Conservation (phyloP, 2,888 invertebrate species). For the Sepioteuthis lessoniana region DNA sequence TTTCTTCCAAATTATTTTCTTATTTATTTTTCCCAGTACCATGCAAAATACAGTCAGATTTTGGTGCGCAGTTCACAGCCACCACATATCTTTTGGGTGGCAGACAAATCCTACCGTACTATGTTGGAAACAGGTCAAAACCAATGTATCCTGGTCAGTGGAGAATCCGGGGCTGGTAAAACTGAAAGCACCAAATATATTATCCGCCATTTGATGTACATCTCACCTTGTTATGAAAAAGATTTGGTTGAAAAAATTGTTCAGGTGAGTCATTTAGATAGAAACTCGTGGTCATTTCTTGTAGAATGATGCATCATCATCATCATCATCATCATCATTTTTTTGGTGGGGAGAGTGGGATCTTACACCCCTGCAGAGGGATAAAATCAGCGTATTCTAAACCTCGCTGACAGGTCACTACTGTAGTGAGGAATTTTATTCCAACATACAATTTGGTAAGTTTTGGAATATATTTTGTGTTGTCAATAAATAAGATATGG, state of each 20-base stretch:
- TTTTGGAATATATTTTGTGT: no score
- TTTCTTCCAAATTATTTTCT: not conserved
- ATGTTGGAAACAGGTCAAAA: constrained; percentile 59
- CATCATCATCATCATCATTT: no score
- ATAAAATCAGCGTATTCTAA: no score
- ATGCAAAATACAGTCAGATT: constrained; percentile 59
- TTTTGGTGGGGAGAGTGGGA: no score
- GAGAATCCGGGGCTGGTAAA: constrained; percentile 71
- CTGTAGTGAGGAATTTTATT: no score
- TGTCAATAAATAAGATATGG: no score
- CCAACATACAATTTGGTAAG: no score
- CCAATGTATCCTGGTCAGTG: constrained; percentile 69
- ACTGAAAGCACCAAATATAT: constrained; percentile 71
- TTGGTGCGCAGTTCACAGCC: constrained; percentile 56
- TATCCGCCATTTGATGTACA: constrained; percentile 68
- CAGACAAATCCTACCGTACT: constrained; percentile 60
- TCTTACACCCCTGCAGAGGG: no score
- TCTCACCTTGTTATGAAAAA: constrained; percentile 62
- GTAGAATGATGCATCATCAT: no score
- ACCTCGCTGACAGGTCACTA: no score
- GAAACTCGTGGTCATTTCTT: no score
- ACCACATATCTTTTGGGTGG: constrained; percentile 64
- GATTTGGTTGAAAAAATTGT: constrained; percentile 69
- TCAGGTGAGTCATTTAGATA: constrained; percentile 59
- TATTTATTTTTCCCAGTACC: constrained; percentile 55